These are phyloP conservation scores for Uria lomvia DNA, from an alignment of 2,113 vertebrate genomes.

Conservation along the genomic window DNA sequence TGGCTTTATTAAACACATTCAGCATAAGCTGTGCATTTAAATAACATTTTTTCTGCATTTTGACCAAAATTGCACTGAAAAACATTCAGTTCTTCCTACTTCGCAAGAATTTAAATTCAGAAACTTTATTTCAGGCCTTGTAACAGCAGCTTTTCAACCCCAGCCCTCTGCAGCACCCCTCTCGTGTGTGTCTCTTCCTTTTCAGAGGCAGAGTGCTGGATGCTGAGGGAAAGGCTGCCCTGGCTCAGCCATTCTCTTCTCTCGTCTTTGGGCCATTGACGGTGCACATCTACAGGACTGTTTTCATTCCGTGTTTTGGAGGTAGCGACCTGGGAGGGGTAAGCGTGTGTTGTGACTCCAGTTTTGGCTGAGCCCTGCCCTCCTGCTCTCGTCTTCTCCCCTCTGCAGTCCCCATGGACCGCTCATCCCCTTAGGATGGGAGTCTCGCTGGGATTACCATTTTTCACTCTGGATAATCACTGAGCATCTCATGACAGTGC, in stretches of 20 bases:
- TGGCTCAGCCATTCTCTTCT: not conserved
- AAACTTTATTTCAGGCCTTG: not conserved
- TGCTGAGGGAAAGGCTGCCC: not conserved
- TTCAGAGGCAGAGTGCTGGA: not conserved
- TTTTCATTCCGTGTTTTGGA: not conserved
- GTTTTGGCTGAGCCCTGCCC: not conserved
- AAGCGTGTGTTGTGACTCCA: not conserved
- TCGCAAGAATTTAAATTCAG: not conserved
- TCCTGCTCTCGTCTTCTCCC: not conserved
- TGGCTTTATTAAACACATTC: not conserved
- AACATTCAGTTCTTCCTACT: not conserved
- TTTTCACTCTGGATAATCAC: not conserved
- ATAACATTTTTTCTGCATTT: not conserved
- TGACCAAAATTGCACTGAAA: not conserved
- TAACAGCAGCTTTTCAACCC: not conserved
- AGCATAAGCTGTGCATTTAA: not conserved
- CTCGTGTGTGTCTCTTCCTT: not conserved
- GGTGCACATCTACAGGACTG: not conserved
- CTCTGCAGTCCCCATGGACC: not conserved
- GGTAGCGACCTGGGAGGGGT: not conserved
- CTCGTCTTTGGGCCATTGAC: not conserved
- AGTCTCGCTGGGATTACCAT: fast-evolving
- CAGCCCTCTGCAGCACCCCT: not conserved
- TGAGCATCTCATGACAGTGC: not conserved
- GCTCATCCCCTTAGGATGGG: not conserved